phyloP scores from a whole-genome alignment of 2,113 vertebrate genomes.

The Lagopus muta region DNA sequence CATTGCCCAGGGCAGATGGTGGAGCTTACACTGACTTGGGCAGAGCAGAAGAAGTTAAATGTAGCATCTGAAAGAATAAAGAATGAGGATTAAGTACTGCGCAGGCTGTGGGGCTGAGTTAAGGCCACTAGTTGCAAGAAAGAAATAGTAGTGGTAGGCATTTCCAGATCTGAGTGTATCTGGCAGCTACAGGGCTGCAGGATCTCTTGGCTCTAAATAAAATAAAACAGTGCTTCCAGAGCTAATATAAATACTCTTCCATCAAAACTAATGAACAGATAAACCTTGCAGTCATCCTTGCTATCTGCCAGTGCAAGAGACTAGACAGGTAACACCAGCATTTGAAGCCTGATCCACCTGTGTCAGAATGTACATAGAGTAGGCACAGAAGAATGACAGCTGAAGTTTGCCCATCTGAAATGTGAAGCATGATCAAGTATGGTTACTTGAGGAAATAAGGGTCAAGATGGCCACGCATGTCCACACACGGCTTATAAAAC shows the following conservation, averaged over 20 bases:
- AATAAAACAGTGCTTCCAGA: not conserved
- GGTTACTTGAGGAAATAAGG: not conserved
- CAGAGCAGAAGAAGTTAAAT: not conserved
- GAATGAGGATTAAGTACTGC: not conserved
- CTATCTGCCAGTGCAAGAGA: not conserved
- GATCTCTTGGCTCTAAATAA: not conserved
- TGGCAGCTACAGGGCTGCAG: not conserved
- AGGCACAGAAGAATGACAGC: not conserved
- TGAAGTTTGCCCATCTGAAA: not conserved
- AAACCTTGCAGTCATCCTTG: not conserved
- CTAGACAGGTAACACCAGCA: fast-evolving
- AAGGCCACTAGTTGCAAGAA: not conserved
- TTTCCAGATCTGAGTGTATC: not conserved
- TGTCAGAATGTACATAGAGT: not conserved
- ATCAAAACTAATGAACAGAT: not conserved
- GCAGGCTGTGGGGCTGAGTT: not conserved
- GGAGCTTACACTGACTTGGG: not conserved
- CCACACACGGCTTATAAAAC: fast-evolving
- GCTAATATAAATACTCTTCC: not conserved
- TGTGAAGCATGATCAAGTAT: not conserved
- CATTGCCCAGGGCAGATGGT: not conserved
- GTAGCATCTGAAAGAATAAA: conserved; percentile 2
- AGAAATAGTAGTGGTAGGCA: not conserved
- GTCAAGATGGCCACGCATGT: not conserved
- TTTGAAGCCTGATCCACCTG: not conserved